These are phyloP conservation scores for Tanytarsus gracilentus DNA, from an alignment of 2,888 invertebrate species.

Conservation along the genomic window DNA sequence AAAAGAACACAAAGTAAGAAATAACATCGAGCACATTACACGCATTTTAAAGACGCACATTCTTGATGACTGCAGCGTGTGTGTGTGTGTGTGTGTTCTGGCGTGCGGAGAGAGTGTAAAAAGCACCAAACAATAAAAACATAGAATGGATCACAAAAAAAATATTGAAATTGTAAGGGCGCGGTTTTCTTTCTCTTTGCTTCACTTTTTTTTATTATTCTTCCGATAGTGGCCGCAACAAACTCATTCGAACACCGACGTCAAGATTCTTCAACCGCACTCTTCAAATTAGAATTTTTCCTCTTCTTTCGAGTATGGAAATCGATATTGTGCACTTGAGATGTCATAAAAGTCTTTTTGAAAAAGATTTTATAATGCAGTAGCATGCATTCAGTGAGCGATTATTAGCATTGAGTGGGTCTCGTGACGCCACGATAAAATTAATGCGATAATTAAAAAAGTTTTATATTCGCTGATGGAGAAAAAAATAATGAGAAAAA, in stretches of 20 bases:
- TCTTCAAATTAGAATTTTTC: too few relatives aligned
- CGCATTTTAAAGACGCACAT: too few relatives aligned
- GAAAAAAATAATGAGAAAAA: too few relatives aligned
- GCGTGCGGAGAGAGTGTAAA: slow-evolving; percentile 10
- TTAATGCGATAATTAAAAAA: too few relatives aligned
- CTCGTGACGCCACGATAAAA: too few relatives aligned
- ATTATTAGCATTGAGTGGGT: too few relatives aligned
- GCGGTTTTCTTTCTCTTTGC: slow-evolving; percentile 7
- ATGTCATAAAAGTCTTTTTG: not conserved
- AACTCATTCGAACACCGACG: not conserved
- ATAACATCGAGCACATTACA: too few relatives aligned
- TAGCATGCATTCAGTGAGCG: too few relatives aligned
- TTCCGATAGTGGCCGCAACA: not conserved
- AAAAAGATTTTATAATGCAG: not conserved
- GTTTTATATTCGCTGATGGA: too few relatives aligned
- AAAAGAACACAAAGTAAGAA: too few relatives aligned
- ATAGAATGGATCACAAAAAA: slow-evolving; percentile 2
- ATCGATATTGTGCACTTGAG: slow-evolving; percentile 13
- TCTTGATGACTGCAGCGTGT: not conserved
- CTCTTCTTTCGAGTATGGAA: too few relatives aligned
- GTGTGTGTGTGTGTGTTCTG: not conserved
- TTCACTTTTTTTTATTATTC: not conserved
- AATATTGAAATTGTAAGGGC: slow-evolving; percentile 13
- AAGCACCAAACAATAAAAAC: slow-evolving; percentile 15
- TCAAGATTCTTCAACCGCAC: too few relatives aligned